Evolutionary conservation across 2,113 vertebrate species (phyloP).

Genomic region (Toxostoma redivivum): DNA sequence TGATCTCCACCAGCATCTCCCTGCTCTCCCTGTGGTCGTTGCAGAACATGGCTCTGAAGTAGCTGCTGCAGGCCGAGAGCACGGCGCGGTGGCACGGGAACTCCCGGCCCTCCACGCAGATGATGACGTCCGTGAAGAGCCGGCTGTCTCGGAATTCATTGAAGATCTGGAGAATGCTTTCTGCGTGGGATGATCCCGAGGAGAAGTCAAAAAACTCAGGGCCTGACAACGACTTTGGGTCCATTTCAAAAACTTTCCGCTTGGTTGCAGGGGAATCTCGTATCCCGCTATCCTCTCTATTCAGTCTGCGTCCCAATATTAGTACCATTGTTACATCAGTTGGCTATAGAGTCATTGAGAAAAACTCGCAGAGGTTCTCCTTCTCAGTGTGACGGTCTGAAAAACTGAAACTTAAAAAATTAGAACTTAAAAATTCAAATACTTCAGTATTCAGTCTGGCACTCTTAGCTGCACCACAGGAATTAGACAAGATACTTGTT

Average conservation of each 20-base stretch:
- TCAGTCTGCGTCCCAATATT: slow-evolving; percentile 94
- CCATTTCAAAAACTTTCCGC: slow-evolving; percentile 97
- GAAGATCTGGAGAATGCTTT: slow-evolving; percentile 94
- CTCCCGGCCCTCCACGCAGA: slow-evolving; percentile 91
- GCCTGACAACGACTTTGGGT: slow-evolving; percentile 83
- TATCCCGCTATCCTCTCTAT: slow-evolving; percentile 89
- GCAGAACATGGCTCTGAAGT: slow-evolving; percentile 97
- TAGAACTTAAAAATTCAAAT: slow-evolving; percentile 20
- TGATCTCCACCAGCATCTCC: slow-evolving; percentile 94
- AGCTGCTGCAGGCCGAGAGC: slow-evolving; percentile 93
- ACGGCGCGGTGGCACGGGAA: slow-evolving; percentile 94
- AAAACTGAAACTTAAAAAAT: not conserved
- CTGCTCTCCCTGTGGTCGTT: slow-evolving; percentile 92
- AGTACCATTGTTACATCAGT: slow-evolving; percentile 92
- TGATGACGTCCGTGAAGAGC: slow-evolving; percentile 93
- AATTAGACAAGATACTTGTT: not conserved
- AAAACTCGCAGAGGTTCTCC: slow-evolving; percentile 50
- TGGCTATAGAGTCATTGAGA: slow-evolving; percentile 75
- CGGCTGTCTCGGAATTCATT: slow-evolving; percentile 94
- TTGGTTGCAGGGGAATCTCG: slow-evolving; percentile 94
- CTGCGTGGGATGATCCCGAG: slow-evolving; percentile 90
- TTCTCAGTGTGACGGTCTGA: slow-evolving; percentile 33
- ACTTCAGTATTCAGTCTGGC: slow-evolving; percentile 7
- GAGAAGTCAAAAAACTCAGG: slow-evolving; percentile 93
- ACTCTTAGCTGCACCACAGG: not conserved